Conservation (phyloP, 2,113 vertebrate genomes). For the Stictonetta naevosa region DNA sequence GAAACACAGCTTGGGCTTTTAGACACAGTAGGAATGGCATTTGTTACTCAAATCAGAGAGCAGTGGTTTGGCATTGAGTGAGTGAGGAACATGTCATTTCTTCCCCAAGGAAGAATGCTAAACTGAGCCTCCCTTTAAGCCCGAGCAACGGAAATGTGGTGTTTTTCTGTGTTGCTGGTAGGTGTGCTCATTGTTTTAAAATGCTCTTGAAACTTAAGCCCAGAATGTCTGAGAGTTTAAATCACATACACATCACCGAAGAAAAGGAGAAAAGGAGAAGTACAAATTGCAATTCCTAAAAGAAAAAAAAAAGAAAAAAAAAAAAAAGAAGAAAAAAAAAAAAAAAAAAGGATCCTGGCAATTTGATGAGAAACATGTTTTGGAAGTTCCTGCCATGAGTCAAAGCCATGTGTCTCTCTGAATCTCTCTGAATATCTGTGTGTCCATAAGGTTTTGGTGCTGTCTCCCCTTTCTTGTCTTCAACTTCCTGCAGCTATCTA, state of each 20-base stretch:
- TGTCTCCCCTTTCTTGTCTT: conserved; percentile 40
- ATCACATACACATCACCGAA: not conserved
- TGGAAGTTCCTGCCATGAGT: conserved; percentile 7
- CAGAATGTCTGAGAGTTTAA: not conserved
- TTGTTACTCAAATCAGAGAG: conserved; percentile 38
- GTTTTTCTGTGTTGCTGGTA: not conserved
- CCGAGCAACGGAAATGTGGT: not conserved
- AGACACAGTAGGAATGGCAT: not conserved
- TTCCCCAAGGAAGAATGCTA: conserved; percentile 26
- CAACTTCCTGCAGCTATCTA: conserved; percentile 73
- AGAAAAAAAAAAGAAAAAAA: not conserved
- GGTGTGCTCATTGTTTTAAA: conserved; percentile 38
- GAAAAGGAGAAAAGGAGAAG: conserved; percentile 39
- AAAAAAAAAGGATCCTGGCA: not conserved
- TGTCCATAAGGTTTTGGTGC: not conserved
- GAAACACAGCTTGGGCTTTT: not conserved
- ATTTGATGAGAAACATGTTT: conserved; percentile 28
- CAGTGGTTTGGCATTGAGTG: conserved; percentile 27
- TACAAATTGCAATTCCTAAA: not conserved
- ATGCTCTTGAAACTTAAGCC: not conserved
- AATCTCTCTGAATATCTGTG: not conserved
- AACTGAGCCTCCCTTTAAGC: conserved; percentile 7
- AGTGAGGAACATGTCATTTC: conserved; percentile 20
- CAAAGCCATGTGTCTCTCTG: not conserved
- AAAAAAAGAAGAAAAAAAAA: not conserved